Conservation (phyloP, 2,888 invertebrate species). For the Asteroscopus sphinx region DNA sequence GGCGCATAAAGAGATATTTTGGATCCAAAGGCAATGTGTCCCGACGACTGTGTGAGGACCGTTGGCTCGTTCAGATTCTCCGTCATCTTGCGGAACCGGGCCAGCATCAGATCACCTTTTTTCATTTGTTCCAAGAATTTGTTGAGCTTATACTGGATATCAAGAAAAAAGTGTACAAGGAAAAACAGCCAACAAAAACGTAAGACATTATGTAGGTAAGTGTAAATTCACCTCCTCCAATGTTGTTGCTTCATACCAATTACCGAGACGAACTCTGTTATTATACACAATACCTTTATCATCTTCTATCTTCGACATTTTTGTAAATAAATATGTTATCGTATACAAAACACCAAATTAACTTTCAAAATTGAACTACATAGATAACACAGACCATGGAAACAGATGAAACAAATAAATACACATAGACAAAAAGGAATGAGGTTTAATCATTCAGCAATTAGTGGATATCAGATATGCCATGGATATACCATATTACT, state of each 20-base stretch:
- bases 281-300: conserved; percentile 82
- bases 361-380: conserved; percentile 31
- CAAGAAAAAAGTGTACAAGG: neutral
- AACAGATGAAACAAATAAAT: too few species aligned
- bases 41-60: conserved; percentile 77
- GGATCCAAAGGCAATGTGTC: conserved; percentile 76
- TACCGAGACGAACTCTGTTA: conserved; percentile 81
- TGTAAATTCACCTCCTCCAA: conserved; percentile 77
- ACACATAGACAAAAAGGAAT: conserved; percentile 1
- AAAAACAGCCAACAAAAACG: too few species aligned
- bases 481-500: neutral
- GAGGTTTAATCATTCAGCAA: conserved; percentile 4
- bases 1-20: conserved; percentile 80
- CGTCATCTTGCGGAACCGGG: conserved; percentile 81
- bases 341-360: conserved; percentile 27
- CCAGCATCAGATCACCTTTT: conserved; percentile 81
- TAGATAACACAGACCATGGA: neutral
- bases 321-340: conserved; percentile 18
- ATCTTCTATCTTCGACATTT: conserved; percentile 68
- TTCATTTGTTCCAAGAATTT: conserved; percentile 84
- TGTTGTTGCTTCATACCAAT: conserved; percentile 84
- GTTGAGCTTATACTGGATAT: conserved; percentile 78
- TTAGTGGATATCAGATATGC: neutral
- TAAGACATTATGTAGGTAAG: neutral
- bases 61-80: conserved; percentile 78